Conservation (phyloP, 1,140 invertebrate species). For the Cydia splendana region DNA sequence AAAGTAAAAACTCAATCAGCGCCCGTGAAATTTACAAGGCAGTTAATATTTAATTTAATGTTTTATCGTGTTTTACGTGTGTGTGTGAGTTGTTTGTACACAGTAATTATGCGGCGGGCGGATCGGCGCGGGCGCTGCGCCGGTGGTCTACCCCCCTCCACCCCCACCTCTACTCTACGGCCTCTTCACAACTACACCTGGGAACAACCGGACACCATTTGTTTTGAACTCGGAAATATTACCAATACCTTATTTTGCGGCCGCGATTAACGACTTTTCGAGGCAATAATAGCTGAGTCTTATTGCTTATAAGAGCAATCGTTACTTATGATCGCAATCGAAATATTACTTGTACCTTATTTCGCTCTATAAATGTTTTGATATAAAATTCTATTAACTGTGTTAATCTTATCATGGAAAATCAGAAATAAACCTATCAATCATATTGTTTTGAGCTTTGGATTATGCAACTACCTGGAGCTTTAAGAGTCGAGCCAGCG, state of each 20-base stretch:
- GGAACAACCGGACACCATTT: slow-evolving; percentile 57
- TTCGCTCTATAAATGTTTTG: slow-evolving; percentile 45
- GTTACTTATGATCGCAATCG: slow-evolving; percentile 36
- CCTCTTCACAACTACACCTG: slow-evolving; percentile 48
- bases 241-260: slow-evolving; percentile 32
- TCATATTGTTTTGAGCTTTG: slow-evolving; percentile 25
- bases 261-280: slow-evolving; percentile 17
- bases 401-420: slow-evolving; percentile 10
- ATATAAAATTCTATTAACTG: slow-evolving; percentile 51
- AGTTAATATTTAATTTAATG: slow-evolving; percentile 75
- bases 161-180: slow-evolving; percentile 42
- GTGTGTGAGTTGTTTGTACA: slow-evolving; percentile 64
- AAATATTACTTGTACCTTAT: slow-evolving; percentile 4
- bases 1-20: slow-evolving; percentile 66
- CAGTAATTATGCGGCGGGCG: slow-evolving; percentile 74
- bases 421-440: slow-evolving; percentile 27
- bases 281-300: slow-evolving; percentile 20
- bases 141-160: slow-evolving; percentile 60
- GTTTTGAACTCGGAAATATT: slow-evolving; percentile 43
- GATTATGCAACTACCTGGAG: slow-evolving; percentile 42
- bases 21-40: slow-evolving; percentile 74
- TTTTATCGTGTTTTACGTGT: slow-evolving; percentile 59
- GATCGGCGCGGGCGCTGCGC: slow-evolving; percentile 65
- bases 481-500: slow-evolving; percentile 42
- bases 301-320: slow-evolving; percentile 37